These are phyloP conservation scores for Cosmia pyralina DNA, from an alignment of 2,888 invertebrate species.

Conservation along the genomic window DNA sequence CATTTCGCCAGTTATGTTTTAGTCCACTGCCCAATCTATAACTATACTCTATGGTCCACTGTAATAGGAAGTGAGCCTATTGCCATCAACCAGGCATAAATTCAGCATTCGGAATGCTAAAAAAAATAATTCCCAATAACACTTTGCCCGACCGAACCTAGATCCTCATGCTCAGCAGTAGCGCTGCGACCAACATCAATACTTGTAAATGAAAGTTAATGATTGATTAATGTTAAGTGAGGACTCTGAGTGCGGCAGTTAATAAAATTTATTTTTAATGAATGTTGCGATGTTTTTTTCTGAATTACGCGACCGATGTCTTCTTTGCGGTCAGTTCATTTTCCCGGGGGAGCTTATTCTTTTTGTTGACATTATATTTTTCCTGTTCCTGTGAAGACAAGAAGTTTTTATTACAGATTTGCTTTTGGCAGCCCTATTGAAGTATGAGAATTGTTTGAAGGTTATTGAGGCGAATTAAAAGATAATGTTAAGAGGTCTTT, in stretches of 20 bases:
- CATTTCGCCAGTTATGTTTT: neutral
- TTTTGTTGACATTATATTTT: constrained; percentile 21
- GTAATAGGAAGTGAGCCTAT: no score
- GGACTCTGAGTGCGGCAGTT: neutral
- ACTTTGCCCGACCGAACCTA: neutral
- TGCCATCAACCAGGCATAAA: neutral
- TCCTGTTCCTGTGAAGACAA: constrained; percentile 2
- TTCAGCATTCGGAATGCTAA: neutral
- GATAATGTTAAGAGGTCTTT: neutral
- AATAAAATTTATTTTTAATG: constrained; percentile 28
- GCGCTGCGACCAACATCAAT: neutral
- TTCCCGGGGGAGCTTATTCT: constrained; percentile 31
- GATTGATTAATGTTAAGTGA: neutral
- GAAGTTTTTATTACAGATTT: constrained; percentile 6
- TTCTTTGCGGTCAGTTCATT: constrained; percentile 43
- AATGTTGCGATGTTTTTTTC: constrained; percentile 8
- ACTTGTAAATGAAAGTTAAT: neutral
- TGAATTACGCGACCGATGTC: constrained; percentile 33
- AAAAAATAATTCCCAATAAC: neutral
- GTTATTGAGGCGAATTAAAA: neutral
- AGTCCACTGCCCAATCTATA: no score
- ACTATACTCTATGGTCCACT: no score
- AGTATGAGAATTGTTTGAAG: neutral
- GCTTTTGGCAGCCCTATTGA: neutral
- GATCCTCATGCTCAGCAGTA: neutral